Base-by-base conservation (phyloP, 2,888 invertebrate genomes). In the Drosophila meridiana region DNA sequence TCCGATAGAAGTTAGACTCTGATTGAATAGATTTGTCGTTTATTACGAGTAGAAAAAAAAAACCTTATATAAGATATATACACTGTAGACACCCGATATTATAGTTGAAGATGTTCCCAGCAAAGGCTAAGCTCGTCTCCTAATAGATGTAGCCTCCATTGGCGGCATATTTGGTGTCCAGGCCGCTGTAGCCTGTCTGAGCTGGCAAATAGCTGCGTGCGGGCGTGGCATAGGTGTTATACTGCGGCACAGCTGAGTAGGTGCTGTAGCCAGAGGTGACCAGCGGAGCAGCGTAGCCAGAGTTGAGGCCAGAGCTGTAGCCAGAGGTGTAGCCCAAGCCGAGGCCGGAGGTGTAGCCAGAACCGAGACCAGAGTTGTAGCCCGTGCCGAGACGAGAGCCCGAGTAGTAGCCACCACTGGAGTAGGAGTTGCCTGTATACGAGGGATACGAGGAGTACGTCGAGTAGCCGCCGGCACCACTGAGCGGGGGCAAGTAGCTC, bases 141-240 rank as follows among this genome's bases (percentile, higher is more conserved):
- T 89, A 92, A 55, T 92, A 92, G 63, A 91, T 38, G 60, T 91
- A 91, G 30, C 91, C 91, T 38, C 91, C 91, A 53, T 91, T 89
- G 59, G 87, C 66, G 45, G 73, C 90, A 59, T 91, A 91, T 57
- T 90, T 82, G 34, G 91, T 91, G 52, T 85, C 91, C 57, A 87
- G 71, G 7, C 88, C 88, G 11, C 32, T 65, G 63, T 75, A 85
- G 36, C 65, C 69, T 0, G 55, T 57, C 52, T 56, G 38, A 0
- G 85, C 73, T 0, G 86, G 83, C 61, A 86, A 45, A 55, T 89
- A 86, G 45, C 74, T 48, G 36, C 75, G 73, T 0, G 89, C 80
- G 3, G 86, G 89, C 5, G 82, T 52, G 53, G 68, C 56, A 70
- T 84, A 89, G 14, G 40, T 72, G 28, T 53, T 78, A 36, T 87